phyloP scores from a whole-genome alignment of 1,140 invertebrate species.

The Cyphomyrmex costatus region DNA sequence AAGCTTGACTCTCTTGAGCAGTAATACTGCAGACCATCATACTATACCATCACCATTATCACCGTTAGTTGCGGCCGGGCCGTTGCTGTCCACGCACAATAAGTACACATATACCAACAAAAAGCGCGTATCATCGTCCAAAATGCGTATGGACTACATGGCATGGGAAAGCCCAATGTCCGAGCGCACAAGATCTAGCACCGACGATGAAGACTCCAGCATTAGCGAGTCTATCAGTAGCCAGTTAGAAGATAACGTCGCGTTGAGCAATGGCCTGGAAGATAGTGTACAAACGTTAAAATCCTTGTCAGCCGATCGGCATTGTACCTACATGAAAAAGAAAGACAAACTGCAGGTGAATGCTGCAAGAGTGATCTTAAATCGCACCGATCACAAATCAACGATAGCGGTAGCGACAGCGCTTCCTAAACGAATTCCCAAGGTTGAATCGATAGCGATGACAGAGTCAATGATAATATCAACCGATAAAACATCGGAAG shows the following conservation, averaged over 20 bases:
- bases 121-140: slow-evolving; percentile 77
- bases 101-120: slow-evolving; percentile 85
- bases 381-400: slow-evolving; percentile 78
- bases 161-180: slow-evolving; percentile 82
- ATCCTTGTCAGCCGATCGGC: slow-evolving; percentile 64
- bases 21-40: slow-evolving; percentile 80
- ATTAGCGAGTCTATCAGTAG: slow-evolving; percentile 80
- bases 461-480: slow-evolving; percentile 72
- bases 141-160: slow-evolving; percentile 78
- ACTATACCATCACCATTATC: slow-evolving; percentile 84
- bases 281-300: slow-evolving; percentile 74
- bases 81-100: slow-evolving; percentile 83
- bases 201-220: slow-evolving; percentile 83
- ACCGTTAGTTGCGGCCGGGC: slow-evolving; percentile 81
- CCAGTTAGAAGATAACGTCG: slow-evolving; percentile 80
- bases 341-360: slow-evolving; percentile 82
- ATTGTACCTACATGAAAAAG: slow-evolving; percentile 79
- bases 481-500: slow-evolving; percentile 82
- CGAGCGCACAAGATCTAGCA: slow-evolving; percentile 80
- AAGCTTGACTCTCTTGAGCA: slow-evolving; percentile 80
- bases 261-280: slow-evolving; percentile 81
- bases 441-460: slow-evolving; percentile 69
- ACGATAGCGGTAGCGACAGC: slow-evolving; percentile 49
- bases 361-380: slow-evolving; percentile 79
- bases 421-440: slow-evolving; percentile 70